Conservation (phyloP, 2,888 invertebrate genomes). For the Mimachlamys varia region DNA sequence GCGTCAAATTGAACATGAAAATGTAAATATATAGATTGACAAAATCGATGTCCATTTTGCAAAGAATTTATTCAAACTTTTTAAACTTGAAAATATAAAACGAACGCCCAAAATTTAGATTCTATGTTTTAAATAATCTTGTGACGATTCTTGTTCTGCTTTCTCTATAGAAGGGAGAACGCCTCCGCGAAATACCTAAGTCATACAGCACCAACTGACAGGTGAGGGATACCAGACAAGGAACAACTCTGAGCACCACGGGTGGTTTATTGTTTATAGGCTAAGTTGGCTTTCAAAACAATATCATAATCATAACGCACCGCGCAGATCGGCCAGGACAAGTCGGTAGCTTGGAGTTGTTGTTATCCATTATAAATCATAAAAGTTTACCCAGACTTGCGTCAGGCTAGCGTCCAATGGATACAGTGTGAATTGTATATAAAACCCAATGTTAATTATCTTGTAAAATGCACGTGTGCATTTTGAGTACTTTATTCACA, state of each 20-base stretch:
- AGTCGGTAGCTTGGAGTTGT: background rate
- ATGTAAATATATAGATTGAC: too few relatives aligned
- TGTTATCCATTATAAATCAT: background rate
- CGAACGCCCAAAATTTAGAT: background rate
- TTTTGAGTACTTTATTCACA: slow-evolving; percentile 22
- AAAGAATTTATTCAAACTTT: too few relatives aligned
- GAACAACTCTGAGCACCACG: background rate
- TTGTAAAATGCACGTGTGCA: slow-evolving; percentile 13
- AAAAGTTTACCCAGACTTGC: background rate
- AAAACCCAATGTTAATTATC: background rate
- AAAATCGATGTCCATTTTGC: too few relatives aligned
- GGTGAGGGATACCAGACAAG: background rate
- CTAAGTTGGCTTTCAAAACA: slow-evolving; percentile 11
- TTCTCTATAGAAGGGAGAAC: background rate
- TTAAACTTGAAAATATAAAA: background rate
- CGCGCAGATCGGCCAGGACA: background rate
- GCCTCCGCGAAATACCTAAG: slow-evolving; percentile 19
- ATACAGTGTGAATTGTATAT: background rate
- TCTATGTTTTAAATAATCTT: background rate
- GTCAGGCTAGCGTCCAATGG: background rate
- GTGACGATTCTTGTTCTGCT: background rate
- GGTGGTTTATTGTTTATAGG: slow-evolving; percentile 19
- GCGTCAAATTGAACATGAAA: too few relatives aligned
- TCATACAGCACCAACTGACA: background rate
- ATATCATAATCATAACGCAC: slow-evolving; percentile 31